phyloP scores from a whole-genome alignment of 2,888 invertebrate genomes.

The Drosophila paracracens region DNA sequence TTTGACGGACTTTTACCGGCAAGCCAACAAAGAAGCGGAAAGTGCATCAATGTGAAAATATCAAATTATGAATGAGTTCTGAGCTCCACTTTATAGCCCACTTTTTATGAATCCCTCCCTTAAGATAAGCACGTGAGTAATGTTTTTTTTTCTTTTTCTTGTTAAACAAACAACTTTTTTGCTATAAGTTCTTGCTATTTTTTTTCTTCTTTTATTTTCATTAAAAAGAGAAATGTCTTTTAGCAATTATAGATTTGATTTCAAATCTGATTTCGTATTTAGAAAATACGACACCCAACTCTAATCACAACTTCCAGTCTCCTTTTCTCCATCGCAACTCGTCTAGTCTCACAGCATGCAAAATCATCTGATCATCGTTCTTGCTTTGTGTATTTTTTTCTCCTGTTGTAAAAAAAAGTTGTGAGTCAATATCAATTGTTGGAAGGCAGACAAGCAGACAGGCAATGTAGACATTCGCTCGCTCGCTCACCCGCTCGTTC shows the following conservation, averaged over 20 bases:
- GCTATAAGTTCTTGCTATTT: background rate
- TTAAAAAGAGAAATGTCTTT: background rate
- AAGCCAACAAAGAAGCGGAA: too few relatives aligned
- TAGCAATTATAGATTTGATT: background rate
- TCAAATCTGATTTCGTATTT: too few relatives aligned
- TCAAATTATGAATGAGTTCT: too few relatives aligned
- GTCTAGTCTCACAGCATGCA: conserved; percentile 1
- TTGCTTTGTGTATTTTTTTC: conserved; percentile 26
- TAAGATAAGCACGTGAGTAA: background rate
- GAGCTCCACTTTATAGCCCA: conserved; percentile 51
- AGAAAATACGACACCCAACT: conserved; percentile 1
- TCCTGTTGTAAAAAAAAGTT: conserved; percentile 49
- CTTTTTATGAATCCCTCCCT: conserved; percentile 13
- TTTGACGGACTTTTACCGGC: too few relatives aligned
- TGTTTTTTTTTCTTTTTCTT: background rate
- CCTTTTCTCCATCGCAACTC: background rate
- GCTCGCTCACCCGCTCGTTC: conserved; percentile 15
- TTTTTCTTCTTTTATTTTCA: background rate
- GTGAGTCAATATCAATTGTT: conserved; percentile 73
- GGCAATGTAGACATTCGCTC: conserved; percentile 46
- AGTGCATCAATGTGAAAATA: too few relatives aligned
- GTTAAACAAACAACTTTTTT: background rate
- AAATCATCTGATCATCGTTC: conserved; percentile 48
- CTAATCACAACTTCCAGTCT: background rate
- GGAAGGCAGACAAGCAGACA: conserved; percentile 46